Base-by-base conservation (phyloP, 2,888 invertebrate genomes). In the Sympetrum striolatum region DNA sequence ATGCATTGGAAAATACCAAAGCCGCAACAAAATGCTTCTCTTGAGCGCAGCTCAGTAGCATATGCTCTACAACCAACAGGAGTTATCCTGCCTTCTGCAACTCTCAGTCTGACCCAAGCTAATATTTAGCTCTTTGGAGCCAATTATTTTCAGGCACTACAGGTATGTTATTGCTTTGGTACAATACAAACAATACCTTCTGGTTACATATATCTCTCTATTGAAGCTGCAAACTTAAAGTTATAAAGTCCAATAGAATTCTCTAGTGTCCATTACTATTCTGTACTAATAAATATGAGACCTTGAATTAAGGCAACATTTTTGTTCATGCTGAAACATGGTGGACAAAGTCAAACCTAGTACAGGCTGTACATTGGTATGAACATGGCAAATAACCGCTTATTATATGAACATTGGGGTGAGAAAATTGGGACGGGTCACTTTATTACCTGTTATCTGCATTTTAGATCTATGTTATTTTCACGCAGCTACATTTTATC, bases 281-380 rank as follows among this genome's bases (percentile, higher is more conserved):
- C 91, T 91, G 60, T 60, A 86, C 86, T 86, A 86, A 91, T 79
- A 91, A 90, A 91, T 90, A 91, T 91, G 90, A 91, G 90, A 91
- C 91, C 91, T 91, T 90, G 81, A 91, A 91, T 91, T 91, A 91
- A 91, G 91, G 91, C 91, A 91, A 91, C 91, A 91, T 90, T 91
- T 91, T 60, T 86, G 86, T 58, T 90, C 81, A 80, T 90, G 80
- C 81, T 60, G 80, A 60, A 80, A 60, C 80, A 80, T 90, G 80
- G 90, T 90, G 81, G 80, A 90, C 90, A 80, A 80, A 80, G 90
- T 80, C 81, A 60, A 90, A 90, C 86, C 58, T 35, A 90, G 80
- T 90, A 90, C 81, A 58, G 37, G 5, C 53, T 90, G 80, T 53
- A 90, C 80, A 58, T 90, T 60, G 81, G 90, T 90, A 37, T 81